These are phyloP conservation scores for Bombus consobrinus DNA, from an alignment of 1,140 invertebrate species.

Conservation along the genomic window DNA sequence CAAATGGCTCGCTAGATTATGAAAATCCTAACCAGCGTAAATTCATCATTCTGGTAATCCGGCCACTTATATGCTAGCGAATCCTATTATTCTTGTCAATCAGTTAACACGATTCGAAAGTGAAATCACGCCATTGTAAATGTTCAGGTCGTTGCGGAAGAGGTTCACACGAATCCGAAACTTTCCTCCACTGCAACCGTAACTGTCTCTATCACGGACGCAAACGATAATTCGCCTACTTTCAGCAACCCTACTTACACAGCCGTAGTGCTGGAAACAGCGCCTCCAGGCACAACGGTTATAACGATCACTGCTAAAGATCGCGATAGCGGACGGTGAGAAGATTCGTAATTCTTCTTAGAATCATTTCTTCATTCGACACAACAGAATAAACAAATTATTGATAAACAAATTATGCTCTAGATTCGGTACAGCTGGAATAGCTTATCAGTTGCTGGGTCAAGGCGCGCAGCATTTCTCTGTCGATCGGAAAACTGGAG, in stretches of 20 bases:
- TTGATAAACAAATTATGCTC: slow-evolving; percentile 15
- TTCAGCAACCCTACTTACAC: slow-evolving; percentile 91
- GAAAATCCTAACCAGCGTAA: slow-evolving; percentile 96
- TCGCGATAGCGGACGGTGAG: slow-evolving; percentile 90
- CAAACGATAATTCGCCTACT: slow-evolving; percentile 94
- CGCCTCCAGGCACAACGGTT: slow-evolving; percentile 87
- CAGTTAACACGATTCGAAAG: background rate
- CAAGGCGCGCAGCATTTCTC: slow-evolving; percentile 92
- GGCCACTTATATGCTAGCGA: background rate
- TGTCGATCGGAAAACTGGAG: slow-evolving; percentile 91
- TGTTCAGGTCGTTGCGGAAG: slow-evolving; percentile 90
- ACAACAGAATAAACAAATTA: background rate
- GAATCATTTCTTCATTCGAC: background rate
- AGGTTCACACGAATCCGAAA: slow-evolving; percentile 88
- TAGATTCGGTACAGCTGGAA: slow-evolving; percentile 89
- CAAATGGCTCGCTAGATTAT: slow-evolving; percentile 92
- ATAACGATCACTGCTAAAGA: slow-evolving; percentile 91
- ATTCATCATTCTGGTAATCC: slow-evolving; percentile 91
- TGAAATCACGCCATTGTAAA: background rate
- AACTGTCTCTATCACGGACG: slow-evolving; percentile 91
- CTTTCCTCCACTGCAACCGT: slow-evolving; percentile 94
- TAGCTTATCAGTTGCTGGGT: slow-evolving; percentile 93
- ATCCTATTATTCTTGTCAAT: background rate
- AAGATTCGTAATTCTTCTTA: background rate
- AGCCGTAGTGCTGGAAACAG: slow-evolving; percentile 88